Evolutionary conservation across 1,140 invertebrate genomes (phyloP).

Genomic region (Phthorimaea operculella): DNA sequence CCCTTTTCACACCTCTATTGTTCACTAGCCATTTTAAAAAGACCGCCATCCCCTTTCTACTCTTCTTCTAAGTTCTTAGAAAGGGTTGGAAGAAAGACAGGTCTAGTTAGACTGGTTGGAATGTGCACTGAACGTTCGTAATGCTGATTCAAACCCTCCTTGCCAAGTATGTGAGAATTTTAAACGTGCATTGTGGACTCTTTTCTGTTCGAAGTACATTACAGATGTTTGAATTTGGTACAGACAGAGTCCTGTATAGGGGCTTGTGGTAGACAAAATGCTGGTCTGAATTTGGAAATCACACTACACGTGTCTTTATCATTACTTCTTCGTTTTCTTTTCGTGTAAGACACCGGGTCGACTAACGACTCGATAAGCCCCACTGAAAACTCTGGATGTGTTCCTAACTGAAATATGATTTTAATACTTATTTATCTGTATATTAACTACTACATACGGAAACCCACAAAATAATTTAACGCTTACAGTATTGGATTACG

Average conservation of each 20-base stretch:
- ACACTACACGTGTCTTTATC: too few species aligned
- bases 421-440: too few species aligned
- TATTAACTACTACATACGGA: too few species aligned
- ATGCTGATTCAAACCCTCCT: slow-evolving; percentile 30
- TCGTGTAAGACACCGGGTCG: too few species aligned
- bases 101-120: slow-evolving; percentile 18
- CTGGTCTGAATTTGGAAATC: too few species aligned
- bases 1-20: slow-evolving; percentile 56
- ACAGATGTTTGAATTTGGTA: neutral
- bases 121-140: slow-evolving; percentile 27
- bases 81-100: slow-evolving; percentile 11
- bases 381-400: too few species aligned
- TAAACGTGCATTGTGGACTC: slow-evolving; percentile 27
- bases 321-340: too few species aligned
- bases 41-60: slow-evolving; percentile 18
- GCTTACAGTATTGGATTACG: too few species aligned
- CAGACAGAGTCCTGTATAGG: too few species aligned
- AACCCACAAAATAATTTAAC: too few species aligned
- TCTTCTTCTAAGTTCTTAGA: slow-evolving; percentile 4
- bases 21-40: slow-evolving; percentile 24
- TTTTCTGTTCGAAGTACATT: slow-evolving; percentile 9
- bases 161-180: slow-evolving; percentile 37
- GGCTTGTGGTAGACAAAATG: neutral
- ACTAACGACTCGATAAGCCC: too few species aligned
- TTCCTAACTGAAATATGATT: too few species aligned